These are phyloP conservation scores for Aegypius monachus DNA, from an alignment of 2,113 vertebrate species.

Conservation along the genomic window DNA sequence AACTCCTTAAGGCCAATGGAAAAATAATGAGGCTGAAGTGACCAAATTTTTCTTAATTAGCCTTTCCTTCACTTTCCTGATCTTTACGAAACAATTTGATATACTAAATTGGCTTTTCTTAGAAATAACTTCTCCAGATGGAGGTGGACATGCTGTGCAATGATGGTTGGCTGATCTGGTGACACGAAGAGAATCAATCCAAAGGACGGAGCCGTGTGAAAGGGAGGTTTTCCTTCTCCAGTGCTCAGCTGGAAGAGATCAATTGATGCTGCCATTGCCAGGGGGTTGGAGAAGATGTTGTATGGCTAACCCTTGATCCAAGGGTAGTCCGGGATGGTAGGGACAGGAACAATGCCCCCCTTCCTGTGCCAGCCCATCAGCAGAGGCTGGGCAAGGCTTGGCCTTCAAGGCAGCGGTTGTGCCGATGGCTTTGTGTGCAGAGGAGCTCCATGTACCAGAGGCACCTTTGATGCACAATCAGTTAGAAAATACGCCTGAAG, in stretches of 20 bases:
- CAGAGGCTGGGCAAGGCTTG: background rate
- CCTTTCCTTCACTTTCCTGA: background rate
- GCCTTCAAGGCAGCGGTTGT: background rate
- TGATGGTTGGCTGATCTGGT: background rate
- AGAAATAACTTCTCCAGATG: background rate
- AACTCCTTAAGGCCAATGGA: background rate
- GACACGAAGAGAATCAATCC: background rate
- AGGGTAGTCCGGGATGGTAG: background rate
- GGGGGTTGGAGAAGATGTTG: background rate
- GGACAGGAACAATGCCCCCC: background rate
- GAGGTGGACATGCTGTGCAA: background rate
- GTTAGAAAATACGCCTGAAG: background rate
- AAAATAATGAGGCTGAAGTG: background rate
- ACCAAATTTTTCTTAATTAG: background rate
- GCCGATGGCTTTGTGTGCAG: accelerated
- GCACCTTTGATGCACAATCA: background rate
- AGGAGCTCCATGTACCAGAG: background rate
- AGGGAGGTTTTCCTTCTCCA: background rate
- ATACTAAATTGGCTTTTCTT: background rate
- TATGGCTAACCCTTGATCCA: background rate
- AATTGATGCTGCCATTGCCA: background rate
- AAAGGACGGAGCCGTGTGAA: background rate
- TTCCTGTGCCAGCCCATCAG: background rate
- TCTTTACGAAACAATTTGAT: background rate
- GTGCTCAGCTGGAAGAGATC: background rate